phyloP scores from a whole-genome alignment of 2,888 invertebrate genomes.

The Andrena fulva region DNA sequence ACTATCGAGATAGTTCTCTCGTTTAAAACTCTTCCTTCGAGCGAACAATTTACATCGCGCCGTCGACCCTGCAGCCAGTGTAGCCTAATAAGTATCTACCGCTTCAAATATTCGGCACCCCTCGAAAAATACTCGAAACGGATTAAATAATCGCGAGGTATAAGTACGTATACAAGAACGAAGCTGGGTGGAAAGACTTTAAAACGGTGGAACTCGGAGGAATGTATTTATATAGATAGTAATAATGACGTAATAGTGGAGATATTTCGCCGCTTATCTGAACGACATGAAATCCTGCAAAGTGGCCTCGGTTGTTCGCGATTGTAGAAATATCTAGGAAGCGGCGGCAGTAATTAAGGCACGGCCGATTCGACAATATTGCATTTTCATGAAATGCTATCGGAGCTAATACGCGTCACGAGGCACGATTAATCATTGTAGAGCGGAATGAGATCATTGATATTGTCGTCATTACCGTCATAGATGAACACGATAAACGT shows the following conservation, averaged over 20 bases:
- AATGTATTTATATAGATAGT: slow-evolving; percentile 2
- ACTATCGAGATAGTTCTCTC: slow-evolving; percentile 23
- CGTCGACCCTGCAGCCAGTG: background rate
- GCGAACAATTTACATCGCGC: slow-evolving; percentile 26
- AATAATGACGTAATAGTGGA: slow-evolving; percentile 1
- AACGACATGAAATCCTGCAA: slow-evolving; percentile 6
- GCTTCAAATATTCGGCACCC: too few relatives aligned
- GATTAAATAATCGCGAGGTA: too few relatives aligned
- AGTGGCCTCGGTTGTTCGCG: slow-evolving; percentile 14
- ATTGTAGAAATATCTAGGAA: slow-evolving; percentile 27
- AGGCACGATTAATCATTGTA: slow-evolving; percentile 51
- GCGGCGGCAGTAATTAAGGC: slow-evolving; percentile 15
- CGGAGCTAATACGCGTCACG: slow-evolving; percentile 32
- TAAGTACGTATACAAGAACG: too few relatives aligned
- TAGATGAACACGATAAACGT: slow-evolving; percentile 39
- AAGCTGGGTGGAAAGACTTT: too few relatives aligned
- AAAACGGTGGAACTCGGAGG: background rate
- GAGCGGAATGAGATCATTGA: slow-evolving; percentile 42
- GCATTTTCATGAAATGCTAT: slow-evolving; percentile 35
- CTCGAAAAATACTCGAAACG: too few relatives aligned
- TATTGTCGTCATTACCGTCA: slow-evolving; percentile 41
- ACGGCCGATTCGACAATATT: slow-evolving; percentile 20
- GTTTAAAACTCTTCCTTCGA: slow-evolving; percentile 33
- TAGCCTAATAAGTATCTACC: too few relatives aligned
- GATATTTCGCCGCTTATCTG: slow-evolving; percentile 20